Base-by-base conservation (phyloP, 2,797 vertebrate species). In the Lutjanus argentimaculatus region DNA sequence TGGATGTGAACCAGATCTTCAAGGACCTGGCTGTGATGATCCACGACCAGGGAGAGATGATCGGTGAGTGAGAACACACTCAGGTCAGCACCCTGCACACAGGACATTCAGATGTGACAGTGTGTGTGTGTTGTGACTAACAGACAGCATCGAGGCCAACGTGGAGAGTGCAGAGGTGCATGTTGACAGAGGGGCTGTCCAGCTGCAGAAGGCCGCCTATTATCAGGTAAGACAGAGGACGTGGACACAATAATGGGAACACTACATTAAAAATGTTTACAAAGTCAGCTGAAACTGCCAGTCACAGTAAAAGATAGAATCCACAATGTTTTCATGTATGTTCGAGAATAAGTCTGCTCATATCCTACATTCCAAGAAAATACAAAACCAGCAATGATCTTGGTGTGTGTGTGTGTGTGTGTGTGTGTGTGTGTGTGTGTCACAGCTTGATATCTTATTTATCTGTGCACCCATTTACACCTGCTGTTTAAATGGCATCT, bases 1-100 rank as follows among this genome's bases (percentile, higher is more conserved):
- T 98, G 95, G 97, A 98, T 77, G 97, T 98, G 87, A 98, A 98
- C 91, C 97, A 98, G 93, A 98, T 98, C 93, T 98, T 98, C 93
- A 98, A 98, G 93, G 97, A 98, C 92, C 92, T 98, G 91, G 97
- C 97, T 51, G 95, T 98, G 92, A 98, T 98, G 97, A 98, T 98
- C 92, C 97, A 98, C 59, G 97, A 98, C 87, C 97, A 98, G 89
- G 97, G 97, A 81, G 97, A 98, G 80, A 96, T 98, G 93, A 97
- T 98, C 80, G 97, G 97, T 98, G 92, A 90, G 96, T 93, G 57
- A 19, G 12, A 9, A 7, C 25, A 22, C 8, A 62, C 1, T 61
- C 11, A n/a, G 22, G 15, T 51, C 19, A 19, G 7, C 64, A 2
- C 3, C 21, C 5, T 45, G 22, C 5, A 7, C 1, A 40, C 8